These are phyloP conservation scores for Drosophila mimica DNA, from an alignment of 2,888 invertebrate genomes.

Conservation along the genomic window DNA sequence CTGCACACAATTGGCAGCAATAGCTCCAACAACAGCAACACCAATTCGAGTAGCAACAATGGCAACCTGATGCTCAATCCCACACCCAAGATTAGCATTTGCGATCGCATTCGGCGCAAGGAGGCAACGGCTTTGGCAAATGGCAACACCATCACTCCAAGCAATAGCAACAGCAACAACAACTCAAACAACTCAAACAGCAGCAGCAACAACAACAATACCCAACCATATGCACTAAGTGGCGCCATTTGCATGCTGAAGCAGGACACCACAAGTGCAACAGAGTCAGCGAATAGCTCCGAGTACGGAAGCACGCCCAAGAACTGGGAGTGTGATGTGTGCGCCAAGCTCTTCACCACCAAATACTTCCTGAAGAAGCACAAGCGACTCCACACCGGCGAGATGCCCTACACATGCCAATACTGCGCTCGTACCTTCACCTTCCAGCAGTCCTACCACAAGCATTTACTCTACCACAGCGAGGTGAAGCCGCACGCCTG, in stretches of 20 bases:
- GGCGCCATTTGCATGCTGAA: constrained; percentile 72
- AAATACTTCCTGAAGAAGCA: constrained; percentile 96
- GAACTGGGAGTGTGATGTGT: constrained; percentile 94
- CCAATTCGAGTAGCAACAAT: constrained; percentile 35
- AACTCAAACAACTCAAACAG: constrained; percentile 6
- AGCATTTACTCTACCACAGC: constrained; percentile 94
- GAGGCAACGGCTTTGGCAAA: constrained; percentile 50
- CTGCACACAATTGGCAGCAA: constrained; percentile 87
- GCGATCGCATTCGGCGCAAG: constrained; percentile 81
- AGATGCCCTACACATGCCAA: constrained; percentile 93
- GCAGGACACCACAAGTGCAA: constrained; percentile 35
- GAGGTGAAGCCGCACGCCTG: constrained; percentile 93
- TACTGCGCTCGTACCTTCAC: constrained; percentile 94
- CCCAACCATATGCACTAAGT: constrained; percentile 64
- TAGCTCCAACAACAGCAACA: constrained; percentile 44
- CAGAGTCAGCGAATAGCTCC: constrained; percentile 21
- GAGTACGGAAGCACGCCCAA: constrained; percentile 87
- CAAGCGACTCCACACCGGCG: constrained; percentile 93
- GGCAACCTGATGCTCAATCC: constrained; percentile 44
- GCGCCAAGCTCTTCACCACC: constrained; percentile 93
- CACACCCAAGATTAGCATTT: constrained; percentile 78
- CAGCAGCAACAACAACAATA: constrained; percentile 11
- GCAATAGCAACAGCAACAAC: constrained; percentile 4
- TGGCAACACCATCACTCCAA: constrained; percentile 9
- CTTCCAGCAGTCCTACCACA: constrained; percentile 95